These are phyloP conservation scores for Brachyistius frenatus DNA, from an alignment of 2,113 vertebrate genomes.

Conservation along the genomic window DNA sequence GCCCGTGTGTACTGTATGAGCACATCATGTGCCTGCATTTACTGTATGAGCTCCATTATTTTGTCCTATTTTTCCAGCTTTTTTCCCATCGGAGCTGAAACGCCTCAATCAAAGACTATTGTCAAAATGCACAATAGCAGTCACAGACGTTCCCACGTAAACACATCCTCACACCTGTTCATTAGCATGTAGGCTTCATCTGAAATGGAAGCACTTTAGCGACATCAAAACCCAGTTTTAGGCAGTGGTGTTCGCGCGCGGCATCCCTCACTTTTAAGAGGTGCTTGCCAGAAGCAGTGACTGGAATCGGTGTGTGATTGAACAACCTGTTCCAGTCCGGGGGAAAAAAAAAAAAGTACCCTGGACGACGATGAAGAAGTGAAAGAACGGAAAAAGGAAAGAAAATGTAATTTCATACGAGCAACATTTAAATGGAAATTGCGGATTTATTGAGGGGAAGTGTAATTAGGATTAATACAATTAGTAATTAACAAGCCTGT, in stretches of 20 bases:
- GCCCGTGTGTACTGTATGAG: background rate
- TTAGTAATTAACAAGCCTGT: background rate
- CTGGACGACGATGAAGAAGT: conserved; percentile 2
- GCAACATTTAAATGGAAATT: background rate
- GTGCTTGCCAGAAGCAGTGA: conserved; percentile 37
- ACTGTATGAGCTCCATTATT: conserved; percentile 6
- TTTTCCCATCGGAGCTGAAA: conserved; percentile 35
- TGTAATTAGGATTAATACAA: background rate
- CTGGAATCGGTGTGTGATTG: conserved; percentile 57
- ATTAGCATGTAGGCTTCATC: conserved; percentile 67
- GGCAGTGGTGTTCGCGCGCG: conserved; percentile 40
- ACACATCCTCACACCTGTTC: conserved; percentile 67
- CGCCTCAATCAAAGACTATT: conserved; percentile 70
- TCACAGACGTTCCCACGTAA: conserved; percentile 38
- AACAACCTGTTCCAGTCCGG: conserved; percentile 26
- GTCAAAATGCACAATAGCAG: conserved; percentile 63
- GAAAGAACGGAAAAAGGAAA: background rate
- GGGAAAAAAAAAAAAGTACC: background rate
- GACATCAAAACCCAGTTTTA: conserved; percentile 60
- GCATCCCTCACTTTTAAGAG: conserved; percentile 25
- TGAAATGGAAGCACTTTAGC: conserved; percentile 52
- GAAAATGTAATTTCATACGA: background rate
- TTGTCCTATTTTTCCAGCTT: conserved; percentile 5
- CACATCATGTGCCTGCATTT: background rate
- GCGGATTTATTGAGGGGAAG: background rate